phyloP scores from a whole-genome alignment of 1,140 invertebrate genomes.

The Bombus soroeensis region DNA sequence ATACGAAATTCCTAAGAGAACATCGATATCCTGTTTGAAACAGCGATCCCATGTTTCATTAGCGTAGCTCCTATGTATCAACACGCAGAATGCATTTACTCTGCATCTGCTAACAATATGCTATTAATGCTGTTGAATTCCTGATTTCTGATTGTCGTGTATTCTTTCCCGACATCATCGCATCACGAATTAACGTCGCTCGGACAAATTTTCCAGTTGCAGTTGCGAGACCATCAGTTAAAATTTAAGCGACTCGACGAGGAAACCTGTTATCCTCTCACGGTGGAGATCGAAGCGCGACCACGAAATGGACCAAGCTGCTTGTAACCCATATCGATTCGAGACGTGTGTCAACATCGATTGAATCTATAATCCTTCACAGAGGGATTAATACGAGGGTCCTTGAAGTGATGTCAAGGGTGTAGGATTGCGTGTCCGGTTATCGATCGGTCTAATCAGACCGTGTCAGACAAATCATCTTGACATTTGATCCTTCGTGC shows the following conservation, averaged over 20 bases:
- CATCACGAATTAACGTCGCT: too few species aligned
- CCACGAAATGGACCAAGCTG: background rate
- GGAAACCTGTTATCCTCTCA: background rate
- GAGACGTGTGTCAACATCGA: slow-evolving; percentile 25
- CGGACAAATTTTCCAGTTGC: background rate
- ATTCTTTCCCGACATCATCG: background rate
- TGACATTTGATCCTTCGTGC: background rate
- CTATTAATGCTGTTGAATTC: background rate
- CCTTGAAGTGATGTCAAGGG: slow-evolving; percentile 49
- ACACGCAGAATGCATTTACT: background rate
- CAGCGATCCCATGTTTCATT: slow-evolving; percentile 8
- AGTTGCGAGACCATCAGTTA: background rate
- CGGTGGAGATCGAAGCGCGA: background rate
- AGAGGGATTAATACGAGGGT: slow-evolving; percentile 20
- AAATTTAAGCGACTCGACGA: background rate
- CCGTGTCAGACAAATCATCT: slow-evolving; percentile 43
- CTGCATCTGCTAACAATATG: background rate
- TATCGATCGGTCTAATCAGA: slow-evolving; percentile 55
- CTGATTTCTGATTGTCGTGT: background rate
- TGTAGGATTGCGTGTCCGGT: slow-evolving; percentile 64
- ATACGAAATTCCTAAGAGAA: background rate
- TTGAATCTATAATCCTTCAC: slow-evolving; percentile 49
- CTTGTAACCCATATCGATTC: slow-evolving; percentile 9
- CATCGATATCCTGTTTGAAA: too few species aligned
- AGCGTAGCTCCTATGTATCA: background rate